Evolutionary conservation across 2,113 vertebrate genomes (phyloP), one percentile per base, ranked within the genome.

Genomic region (Todiramphus saurophagus): DNA sequence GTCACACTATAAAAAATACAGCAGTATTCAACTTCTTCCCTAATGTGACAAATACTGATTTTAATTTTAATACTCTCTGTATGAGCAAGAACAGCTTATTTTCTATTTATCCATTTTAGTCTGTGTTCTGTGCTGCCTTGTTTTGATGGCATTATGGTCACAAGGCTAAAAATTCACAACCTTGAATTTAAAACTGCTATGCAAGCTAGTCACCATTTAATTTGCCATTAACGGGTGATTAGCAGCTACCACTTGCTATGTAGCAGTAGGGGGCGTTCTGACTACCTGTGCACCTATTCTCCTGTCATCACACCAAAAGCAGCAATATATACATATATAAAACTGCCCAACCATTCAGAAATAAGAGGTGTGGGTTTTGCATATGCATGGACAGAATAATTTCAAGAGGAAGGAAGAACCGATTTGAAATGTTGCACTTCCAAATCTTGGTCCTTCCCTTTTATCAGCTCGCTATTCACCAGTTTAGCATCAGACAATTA

Each of bases 181-280:
- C 56, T 72, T 67, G 31, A 91, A 85, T 83, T 91, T 66, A 88
- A 95, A 87, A 83, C 69, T 55, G 90, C 83, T 91, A 10, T 28
- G 81, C 79, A 77, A 81, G 80, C 70, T 77, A 87, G 68, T 37
- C 75, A 79, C 53, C 50, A 73, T 20, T 92, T 64, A 67, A 55
- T 75, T 73, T 89, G 73, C 66, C 80, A 75, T 44, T 3, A 90
- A 48, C n/a, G 33, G 35, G 19, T 78, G 84, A 75, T 46, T 14
- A 55, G n/a, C 33, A 93, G 81, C 79, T 59, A 37, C 35, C 21
- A 92, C 76, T 87, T 23, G 53, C 59, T 53, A n/a, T 20, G 31
- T 4, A 90, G 94, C 97, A 96, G 97, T 97, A 98, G 98, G 88
- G 98, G 98, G 97, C 95, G 66, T 95, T 96, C 94, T 44, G 74